phyloP scores from a whole-genome alignment of 2,113 vertebrate species.

The Gallinago media region DNA sequence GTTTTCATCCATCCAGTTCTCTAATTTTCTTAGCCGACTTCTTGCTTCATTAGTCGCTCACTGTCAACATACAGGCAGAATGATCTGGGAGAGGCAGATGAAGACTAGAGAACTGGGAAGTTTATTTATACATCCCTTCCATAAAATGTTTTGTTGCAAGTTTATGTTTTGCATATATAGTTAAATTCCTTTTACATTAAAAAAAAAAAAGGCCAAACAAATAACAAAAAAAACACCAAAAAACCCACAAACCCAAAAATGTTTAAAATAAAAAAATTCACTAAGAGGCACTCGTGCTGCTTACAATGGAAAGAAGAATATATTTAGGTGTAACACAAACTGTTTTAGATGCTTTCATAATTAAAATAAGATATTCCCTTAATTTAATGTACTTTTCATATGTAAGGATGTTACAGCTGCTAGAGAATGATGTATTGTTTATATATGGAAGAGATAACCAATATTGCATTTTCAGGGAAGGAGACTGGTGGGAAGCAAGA shows the following conservation, averaged over 20 bases:
- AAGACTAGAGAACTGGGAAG: neutral
- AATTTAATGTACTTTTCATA: neutral
- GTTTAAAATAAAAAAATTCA: neutral
- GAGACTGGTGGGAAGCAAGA: slow-evolving; percentile 99
- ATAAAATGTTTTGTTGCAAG: neutral
- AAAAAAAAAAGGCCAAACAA: neutral
- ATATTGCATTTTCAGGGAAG: slow-evolving; percentile 85
- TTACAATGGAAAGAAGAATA: neutral
- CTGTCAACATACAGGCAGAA: neutral
- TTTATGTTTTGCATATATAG: neutral
- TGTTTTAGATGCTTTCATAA: neutral
- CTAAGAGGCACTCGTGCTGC: neutral
- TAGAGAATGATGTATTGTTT: neutral
- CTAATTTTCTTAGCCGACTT: neutral
- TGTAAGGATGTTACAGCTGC: neutral
- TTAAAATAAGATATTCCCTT: neutral
- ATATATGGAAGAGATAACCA: slow-evolving; percentile 36
- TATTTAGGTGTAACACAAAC: neutral
- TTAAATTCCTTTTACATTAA: neutral
- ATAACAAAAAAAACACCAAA: neutral
- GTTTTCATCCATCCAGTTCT: neutral
- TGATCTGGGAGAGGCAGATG: neutral
- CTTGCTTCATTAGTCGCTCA: neutral
- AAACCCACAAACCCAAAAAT: neutral
- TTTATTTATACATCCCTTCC: neutral